These are phyloP conservation scores for Chionis minor DNA, from an alignment of 2,113 vertebrate genomes.

Conservation along the genomic window DNA sequence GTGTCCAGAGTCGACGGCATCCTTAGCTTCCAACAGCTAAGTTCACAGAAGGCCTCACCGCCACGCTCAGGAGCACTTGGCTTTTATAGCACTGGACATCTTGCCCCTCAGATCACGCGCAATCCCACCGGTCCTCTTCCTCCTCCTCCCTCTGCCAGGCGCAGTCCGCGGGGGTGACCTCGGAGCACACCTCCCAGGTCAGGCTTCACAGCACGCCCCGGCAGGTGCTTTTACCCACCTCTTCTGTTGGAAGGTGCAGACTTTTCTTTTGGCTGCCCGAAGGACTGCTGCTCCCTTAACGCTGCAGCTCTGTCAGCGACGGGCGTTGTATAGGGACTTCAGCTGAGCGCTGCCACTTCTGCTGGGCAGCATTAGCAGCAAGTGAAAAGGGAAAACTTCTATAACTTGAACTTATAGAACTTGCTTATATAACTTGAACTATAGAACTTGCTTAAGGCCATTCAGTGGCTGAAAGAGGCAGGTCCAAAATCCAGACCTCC, in stretches of 20 bases:
- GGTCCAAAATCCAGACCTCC: not conserved
- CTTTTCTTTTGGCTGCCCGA: not conserved
- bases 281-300: not conserved
- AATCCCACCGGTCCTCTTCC: not conserved
- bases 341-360: not conserved
- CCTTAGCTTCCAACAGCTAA: not conserved
- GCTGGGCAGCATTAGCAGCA: not conserved
- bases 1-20: not conserved
- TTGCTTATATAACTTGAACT: not conserved
- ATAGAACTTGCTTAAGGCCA: not conserved
- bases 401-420: not conserved
- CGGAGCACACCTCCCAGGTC: not conserved
- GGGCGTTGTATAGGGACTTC: not conserved
- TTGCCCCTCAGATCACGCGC: not conserved
- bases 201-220: not conserved
- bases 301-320: accelerated
- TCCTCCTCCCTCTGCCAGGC: not conserved
- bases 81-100: not conserved
- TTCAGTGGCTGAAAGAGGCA: not conserved
- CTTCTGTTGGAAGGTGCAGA: not conserved
- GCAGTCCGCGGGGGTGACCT: not conserved
- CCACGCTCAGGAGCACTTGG: not conserved
- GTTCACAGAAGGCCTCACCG: not conserved
- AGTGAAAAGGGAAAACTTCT: not conserved
- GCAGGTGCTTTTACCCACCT: not conserved